These are phyloP conservation scores for Portevinia maculata DNA, from an alignment of 2,888 invertebrate species.

Conservation along the genomic window DNA sequence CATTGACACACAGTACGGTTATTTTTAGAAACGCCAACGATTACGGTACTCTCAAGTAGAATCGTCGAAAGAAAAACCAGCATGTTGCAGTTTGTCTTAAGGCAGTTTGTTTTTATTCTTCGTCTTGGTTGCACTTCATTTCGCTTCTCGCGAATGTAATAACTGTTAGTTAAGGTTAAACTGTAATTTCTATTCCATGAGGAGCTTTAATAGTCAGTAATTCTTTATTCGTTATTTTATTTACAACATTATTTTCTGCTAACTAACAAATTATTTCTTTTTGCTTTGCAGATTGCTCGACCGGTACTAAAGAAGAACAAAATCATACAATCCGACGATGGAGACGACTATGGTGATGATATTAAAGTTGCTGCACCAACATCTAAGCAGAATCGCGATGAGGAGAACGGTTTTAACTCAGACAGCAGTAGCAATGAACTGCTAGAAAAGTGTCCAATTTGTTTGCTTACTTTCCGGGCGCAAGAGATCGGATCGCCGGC, in stretches of 20 bases:
- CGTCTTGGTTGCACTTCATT: no score
- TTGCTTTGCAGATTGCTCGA: slow-evolving; percentile 76
- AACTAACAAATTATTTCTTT: slow-evolving; percentile 13
- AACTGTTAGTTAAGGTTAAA: no score
- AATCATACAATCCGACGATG: slow-evolving; percentile 76
- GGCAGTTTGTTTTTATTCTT: no score
- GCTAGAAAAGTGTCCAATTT: slow-evolving; percentile 95
- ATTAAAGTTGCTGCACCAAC: slow-evolving; percentile 1
- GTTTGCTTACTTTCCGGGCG: slow-evolving; percentile 88
- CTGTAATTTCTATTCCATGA: no score
- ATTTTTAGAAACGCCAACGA: no score
- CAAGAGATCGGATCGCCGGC: slow-evolving; percentile 94
- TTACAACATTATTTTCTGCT: neutral
- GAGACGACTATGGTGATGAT: slow-evolving; percentile 50
- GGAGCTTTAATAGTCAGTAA: no score
- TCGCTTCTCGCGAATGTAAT: no score
- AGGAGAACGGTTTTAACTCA: slow-evolving; percentile 79
- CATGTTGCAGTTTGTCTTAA: no score
- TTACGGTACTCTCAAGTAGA: no score
- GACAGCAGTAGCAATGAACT: slow-evolving; percentile 86
- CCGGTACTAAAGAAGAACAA: slow-evolving; percentile 74
- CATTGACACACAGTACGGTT: no score
- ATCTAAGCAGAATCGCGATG: slow-evolving; percentile 47
- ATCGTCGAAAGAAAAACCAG: no score
- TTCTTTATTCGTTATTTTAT: neutral